phyloP scores from a whole-genome alignment of 2,113 vertebrate species.

The Microtus pennsylvanicus region DNA sequence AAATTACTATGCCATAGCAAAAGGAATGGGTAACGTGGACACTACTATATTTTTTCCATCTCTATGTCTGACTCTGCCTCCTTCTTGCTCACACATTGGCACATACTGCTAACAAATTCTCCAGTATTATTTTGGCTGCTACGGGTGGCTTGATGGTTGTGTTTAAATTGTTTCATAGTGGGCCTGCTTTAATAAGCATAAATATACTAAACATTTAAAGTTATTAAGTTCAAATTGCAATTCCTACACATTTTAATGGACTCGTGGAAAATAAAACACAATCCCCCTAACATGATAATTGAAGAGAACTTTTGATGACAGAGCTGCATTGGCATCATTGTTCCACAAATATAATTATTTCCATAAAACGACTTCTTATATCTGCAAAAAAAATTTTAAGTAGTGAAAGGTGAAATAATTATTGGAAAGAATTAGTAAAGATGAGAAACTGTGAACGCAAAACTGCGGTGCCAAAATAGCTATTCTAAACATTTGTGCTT shows the following conservation, averaged over 20 bases:
- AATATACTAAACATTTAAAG: constrained; percentile 23
- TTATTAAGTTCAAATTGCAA: background rate
- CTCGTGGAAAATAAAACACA: background rate
- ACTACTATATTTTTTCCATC: background rate
- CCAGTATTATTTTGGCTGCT: background rate
- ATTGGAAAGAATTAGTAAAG: constrained; percentile 83
- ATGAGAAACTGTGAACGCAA: constrained; percentile 82
- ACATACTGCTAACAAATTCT: background rate
- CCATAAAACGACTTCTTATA: background rate
- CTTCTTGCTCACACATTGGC: background rate
- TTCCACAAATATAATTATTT: constrained; percentile 5
- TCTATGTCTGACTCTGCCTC: background rate
- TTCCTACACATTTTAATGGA: background rate
- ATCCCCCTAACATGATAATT: background rate
- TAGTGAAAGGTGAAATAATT: constrained; percentile 80
- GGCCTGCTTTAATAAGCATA: constrained; percentile 30
- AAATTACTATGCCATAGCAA: background rate
- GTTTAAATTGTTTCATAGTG: background rate
- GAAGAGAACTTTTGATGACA: background rate
- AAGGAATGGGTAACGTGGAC: background rate
- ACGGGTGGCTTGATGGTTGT: background rate
- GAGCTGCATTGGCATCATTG: background rate
- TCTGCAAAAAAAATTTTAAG: background rate
- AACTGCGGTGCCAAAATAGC: constrained; percentile 83
- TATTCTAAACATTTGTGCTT: constrained; percentile 88